phyloP scores from a whole-genome alignment of 2,113 vertebrate species.

The Charina bottae region DNA sequence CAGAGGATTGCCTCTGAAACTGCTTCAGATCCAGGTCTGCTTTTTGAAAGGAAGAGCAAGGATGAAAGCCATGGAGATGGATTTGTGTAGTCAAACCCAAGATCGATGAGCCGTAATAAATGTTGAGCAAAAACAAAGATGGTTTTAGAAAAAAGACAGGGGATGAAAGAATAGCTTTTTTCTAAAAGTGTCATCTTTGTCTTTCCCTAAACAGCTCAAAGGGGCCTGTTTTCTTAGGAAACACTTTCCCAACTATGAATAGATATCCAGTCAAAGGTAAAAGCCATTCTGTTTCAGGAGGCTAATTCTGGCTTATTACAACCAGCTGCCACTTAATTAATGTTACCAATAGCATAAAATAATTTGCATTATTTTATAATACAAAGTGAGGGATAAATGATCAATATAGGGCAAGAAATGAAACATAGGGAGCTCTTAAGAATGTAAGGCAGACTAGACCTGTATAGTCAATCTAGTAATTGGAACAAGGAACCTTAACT shows the following conservation, averaged over 20 bases:
- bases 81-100: neutral
- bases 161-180: neutral
- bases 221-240: neutral
- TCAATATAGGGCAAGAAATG: slow-evolving; percentile 59
- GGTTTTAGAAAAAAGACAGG: neutral
- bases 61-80: too few species aligned
- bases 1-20: neutral
- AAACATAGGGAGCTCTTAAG: slow-evolving; percentile 55
- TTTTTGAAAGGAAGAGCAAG: slow-evolving; percentile 1
- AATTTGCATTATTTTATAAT: slow-evolving; percentile 32
- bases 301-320: neutral
- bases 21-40: neutral
- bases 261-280: neutral
- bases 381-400: slow-evolving; percentile 40
- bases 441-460: slow-evolving; percentile 40
- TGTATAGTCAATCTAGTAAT: slow-evolving; percentile 57
- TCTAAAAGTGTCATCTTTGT: neutral
- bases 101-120: neutral
- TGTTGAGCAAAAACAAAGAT: neutral
- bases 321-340: neutral
- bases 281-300: neutral
- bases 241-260: neutral
- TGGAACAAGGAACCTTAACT: slow-evolving; percentile 42
- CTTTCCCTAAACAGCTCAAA: neutral
- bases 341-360: slow-evolving; percentile 20